phyloP scores from a whole-genome alignment of 2,888 invertebrate species.

The Ditylenchus weischeri region DNA sequence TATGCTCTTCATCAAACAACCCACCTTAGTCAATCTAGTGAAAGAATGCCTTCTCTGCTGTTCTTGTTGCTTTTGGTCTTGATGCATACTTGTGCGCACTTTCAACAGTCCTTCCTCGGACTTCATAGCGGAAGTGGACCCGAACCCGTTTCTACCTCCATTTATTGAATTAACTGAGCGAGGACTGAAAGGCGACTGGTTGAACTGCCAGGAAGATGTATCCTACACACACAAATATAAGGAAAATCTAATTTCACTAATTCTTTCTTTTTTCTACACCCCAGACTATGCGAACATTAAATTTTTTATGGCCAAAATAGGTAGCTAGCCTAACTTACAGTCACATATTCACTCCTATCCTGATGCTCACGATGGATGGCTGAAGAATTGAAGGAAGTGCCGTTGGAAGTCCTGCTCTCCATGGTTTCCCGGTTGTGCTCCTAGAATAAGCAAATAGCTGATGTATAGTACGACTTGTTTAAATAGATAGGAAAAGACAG shows the following conservation, averaged over 20 bases:
- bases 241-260: too few relatives aligned
- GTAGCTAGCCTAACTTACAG: conserved; percentile 35
- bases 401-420: conserved; percentile 48
- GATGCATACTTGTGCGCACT: conserved; percentile 38
- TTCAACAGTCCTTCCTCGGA: conserved; percentile 46
- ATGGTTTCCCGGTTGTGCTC: conserved; percentile 40
- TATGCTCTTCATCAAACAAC: too few relatives aligned
- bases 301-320: background rate
- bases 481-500: too few relatives aligned
- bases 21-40: too few relatives aligned
- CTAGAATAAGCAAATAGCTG: conserved; percentile 19
- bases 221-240: conserved; percentile 39
- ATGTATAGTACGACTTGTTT: too few relatives aligned
- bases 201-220: conserved; percentile 56
- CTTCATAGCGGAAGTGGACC: background rate
- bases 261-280: too few relatives aligned
- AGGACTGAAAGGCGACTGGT: conserved; percentile 52
- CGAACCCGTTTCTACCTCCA: conserved; percentile 39
- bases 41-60: too few relatives aligned
- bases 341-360: conserved; percentile 52
- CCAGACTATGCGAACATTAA: background rate
- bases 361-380: conserved; percentile 28
- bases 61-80: background rate
- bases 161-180: conserved; percentile 57
- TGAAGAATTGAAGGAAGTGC: conserved; percentile 33